Percentiles rank a stretch among this genome's conserved stretches.
Evolutionary conservation across 2,797 vertebrate genomes (phyloP).

Genomic region (Huso huso): DNA sequence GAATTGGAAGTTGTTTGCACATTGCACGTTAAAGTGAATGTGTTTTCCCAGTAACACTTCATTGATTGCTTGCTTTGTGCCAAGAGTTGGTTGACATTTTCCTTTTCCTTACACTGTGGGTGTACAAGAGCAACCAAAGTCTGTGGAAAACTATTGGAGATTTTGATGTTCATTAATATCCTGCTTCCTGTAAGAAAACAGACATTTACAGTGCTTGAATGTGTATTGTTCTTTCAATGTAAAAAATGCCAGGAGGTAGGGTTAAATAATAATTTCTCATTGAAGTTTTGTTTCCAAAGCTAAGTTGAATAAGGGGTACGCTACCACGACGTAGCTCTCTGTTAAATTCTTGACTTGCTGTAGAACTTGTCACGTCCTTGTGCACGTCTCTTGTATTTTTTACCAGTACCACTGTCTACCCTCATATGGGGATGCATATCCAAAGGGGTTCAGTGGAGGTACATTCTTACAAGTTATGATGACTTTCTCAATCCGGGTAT

Average conservation of each 20-base stretch:
- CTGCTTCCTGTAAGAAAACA: too few species aligned
- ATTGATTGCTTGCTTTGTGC: slow-evolving; percentile 36
- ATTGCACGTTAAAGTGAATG: slow-evolving; percentile 43
- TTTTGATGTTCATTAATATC: neutral
- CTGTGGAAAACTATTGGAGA: neutral
- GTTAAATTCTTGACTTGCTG: too few species aligned
- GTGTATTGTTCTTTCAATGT: too few species aligned
- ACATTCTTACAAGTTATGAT: too few species aligned
- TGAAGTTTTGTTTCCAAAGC: too few species aligned
- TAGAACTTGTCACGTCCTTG: neutral
- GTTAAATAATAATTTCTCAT: too few species aligned
- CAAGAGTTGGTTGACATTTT: slow-evolving; percentile 35
- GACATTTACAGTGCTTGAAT: too few species aligned
- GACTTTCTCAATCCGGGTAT: too few species aligned
- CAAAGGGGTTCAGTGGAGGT: too few species aligned
- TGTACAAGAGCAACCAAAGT: neutral
- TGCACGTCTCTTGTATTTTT: neutral
- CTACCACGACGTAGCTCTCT: too few species aligned
- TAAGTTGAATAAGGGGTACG: too few species aligned
- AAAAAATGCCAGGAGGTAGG: neutral
- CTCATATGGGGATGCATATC: neutral
- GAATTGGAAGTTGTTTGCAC: slow-evolving; percentile 43
- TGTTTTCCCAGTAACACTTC: slow-evolving; percentile 49
- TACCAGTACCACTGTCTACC: too few species aligned
- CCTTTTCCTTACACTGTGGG: slow-evolving; percentile 25